Conservation (phyloP, 2,113 vertebrate genomes). For the Campylomormyrus tamandua region DNA sequence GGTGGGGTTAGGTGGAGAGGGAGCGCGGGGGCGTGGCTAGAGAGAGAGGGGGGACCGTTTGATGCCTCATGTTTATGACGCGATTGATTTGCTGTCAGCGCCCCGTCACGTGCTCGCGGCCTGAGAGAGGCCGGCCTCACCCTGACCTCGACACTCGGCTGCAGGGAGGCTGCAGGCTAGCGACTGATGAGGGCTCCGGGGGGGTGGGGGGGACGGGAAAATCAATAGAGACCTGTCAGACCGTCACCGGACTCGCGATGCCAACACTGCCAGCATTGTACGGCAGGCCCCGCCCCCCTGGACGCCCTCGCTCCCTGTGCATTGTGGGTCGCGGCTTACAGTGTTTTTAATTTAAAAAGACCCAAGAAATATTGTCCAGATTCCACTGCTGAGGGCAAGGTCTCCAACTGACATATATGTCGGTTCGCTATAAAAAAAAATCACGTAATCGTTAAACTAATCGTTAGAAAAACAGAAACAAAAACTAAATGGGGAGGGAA, state of each 20-base stretch:
- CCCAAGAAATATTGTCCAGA: not conserved
- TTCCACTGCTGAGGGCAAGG: not conserved
- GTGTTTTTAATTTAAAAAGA: slow-evolving; percentile 19
- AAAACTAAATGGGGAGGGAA: not conserved
- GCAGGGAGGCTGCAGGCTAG: slow-evolving; percentile 62
- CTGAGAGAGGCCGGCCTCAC: slow-evolving; percentile 60
- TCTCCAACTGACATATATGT: not conserved
- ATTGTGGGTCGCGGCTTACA: not conserved
- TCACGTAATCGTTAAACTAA: not conserved
- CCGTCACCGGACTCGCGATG: slow-evolving; percentile 62
- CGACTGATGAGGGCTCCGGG: slow-evolving; percentile 75
- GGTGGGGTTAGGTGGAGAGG: too few species aligned
- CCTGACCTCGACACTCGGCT: slow-evolving; percentile 73
- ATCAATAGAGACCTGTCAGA: slow-evolving; percentile 82
- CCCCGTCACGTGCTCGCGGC: slow-evolving; percentile 74
- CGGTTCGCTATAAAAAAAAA: not conserved
- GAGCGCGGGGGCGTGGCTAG: too few species aligned
- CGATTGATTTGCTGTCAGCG: slow-evolving; percentile 86
- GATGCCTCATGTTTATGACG: slow-evolving; percentile 85
- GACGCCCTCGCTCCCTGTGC: not conserved
- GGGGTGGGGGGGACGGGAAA: slow-evolving; percentile 68
- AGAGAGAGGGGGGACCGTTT: slow-evolving; percentile 45
- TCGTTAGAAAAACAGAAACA: slow-evolving; percentile 9
- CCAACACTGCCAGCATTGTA: slow-evolving; percentile 31
- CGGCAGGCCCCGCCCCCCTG: not conserved